Conservation (phyloP, 2,888 invertebrate genomes). For the Axea sp. region DNA sequence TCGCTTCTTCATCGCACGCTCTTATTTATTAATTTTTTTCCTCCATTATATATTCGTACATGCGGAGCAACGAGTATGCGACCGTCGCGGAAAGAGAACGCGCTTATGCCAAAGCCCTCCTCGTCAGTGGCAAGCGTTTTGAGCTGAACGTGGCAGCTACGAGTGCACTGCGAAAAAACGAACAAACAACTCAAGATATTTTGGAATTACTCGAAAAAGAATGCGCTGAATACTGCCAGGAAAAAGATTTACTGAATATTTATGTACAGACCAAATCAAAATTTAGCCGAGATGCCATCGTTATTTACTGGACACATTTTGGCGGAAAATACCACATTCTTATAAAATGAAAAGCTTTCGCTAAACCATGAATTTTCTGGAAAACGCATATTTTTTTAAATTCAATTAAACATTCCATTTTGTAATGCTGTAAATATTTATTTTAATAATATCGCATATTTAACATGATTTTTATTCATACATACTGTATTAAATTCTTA, state of each 20-base stretch:
- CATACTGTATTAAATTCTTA: too few species aligned
- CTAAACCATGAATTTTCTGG: too few species aligned
- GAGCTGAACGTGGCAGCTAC: conserved; percentile 51
- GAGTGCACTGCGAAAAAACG: conserved; percentile 37
- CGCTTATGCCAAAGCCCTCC: conserved; percentile 37
- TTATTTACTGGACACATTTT: conserved; percentile 40
- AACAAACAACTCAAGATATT: conserved; percentile 32
- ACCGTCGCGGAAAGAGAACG: conserved; percentile 26
- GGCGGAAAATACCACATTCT: too few species aligned
- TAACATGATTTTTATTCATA: too few species aligned
- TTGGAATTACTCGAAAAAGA: conserved; percentile 54
- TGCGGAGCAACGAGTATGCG: conserved; percentile 27
- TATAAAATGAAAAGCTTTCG: too few species aligned
- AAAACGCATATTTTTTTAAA: too few species aligned
- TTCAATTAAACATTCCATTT: too few species aligned
- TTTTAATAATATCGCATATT: too few species aligned
- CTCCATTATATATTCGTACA: conserved; percentile 50
- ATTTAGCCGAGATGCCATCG: conserved; percentile 7
- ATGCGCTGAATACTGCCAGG: conserved; percentile 37
- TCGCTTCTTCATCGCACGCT: conserved; percentile 18
- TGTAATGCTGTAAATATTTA: too few species aligned
- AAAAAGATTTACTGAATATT: conserved; percentile 58
- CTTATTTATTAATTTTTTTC: conserved; percentile 55
- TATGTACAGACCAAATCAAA: conserved; percentile 46
- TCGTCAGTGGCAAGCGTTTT: conserved; percentile 54